Conservation (phyloP, 2,113 vertebrate genomes). For the Gulo gulo region DNA sequence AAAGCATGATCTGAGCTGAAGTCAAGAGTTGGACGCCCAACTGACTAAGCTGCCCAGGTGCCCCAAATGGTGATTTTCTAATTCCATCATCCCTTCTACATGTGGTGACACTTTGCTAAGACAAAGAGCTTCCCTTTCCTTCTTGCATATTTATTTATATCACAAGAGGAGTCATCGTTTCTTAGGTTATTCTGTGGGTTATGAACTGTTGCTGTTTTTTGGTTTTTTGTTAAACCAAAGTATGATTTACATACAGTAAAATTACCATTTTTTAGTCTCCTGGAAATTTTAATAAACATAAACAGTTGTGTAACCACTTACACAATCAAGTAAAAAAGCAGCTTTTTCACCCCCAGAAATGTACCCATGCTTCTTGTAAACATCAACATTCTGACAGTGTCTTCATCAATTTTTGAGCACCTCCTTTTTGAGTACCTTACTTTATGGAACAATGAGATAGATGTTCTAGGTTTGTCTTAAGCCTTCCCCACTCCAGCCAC, state of each 20-base stretch:
- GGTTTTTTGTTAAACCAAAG: background rate
- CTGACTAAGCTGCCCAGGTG: background rate
- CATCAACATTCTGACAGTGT: background rate
- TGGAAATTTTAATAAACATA: background rate
- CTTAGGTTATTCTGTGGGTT: background rate
- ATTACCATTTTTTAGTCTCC: background rate
- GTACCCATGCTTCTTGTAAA: background rate
- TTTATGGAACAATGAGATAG: background rate
- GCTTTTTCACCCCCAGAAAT: background rate
- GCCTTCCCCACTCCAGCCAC: background rate
- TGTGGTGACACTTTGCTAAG: background rate
- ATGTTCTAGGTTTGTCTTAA: background rate
- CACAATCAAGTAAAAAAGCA: background rate
- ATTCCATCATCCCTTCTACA: background rate
- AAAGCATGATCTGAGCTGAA: background rate
- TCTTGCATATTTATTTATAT: background rate
- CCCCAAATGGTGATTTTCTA: background rate
- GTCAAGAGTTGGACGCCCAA: background rate
- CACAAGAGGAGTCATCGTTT: background rate
- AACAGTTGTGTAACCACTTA: background rate
- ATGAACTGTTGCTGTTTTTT: background rate
- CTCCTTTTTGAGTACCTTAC: background rate
- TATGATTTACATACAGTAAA: background rate
- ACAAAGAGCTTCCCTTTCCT: background rate
- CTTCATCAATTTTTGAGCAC: background rate